phyloP scores from a whole-genome alignment of 2,888 invertebrate species.

The Archaeoteleia sp. region DNA sequence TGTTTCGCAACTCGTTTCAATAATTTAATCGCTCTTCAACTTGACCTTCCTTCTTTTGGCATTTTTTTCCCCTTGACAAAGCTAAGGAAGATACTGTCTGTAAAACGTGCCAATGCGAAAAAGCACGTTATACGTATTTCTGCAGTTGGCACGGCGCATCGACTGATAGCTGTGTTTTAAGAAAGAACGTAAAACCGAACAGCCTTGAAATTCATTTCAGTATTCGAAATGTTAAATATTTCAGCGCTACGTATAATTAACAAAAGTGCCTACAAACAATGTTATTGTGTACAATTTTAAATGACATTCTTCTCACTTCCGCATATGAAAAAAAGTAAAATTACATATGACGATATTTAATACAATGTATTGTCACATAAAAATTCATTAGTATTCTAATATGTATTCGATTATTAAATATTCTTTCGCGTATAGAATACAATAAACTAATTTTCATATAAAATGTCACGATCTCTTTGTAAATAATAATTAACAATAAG shows the following conservation, averaged over 20 bases:
- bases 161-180: constrained; percentile 12
- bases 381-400: too few species aligned
- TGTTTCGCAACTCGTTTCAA: constrained; percentile 24
- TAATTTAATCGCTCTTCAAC: constrained; percentile 39
- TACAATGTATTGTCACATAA: too few species aligned
- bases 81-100: constrained; percentile 8
- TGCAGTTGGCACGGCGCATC: constrained; percentile 5
- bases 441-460: too few species aligned
- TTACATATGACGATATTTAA: background rate
- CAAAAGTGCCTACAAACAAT: constrained; percentile 5
- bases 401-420: too few species aligned
- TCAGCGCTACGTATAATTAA: constrained; percentile 17
- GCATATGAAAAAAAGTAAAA: background rate
- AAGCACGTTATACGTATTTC: constrained; percentile 6
- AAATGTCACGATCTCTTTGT: too few species aligned
- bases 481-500: too few species aligned
- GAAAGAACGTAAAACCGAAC: constrained; percentile 3
- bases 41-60: constrained; percentile 26
- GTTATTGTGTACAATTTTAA: constrained; percentile 5
- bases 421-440: too few species aligned
- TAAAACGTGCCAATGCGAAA: constrained; percentile 14
- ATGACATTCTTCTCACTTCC: background rate
- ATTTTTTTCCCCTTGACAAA: constrained; percentile 8
- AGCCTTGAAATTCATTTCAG: constrained; percentile 18
- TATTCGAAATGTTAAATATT: constrained; percentile 22